phyloP scores from a whole-genome alignment of 2,888 invertebrate genomes.

The Tenthredo distinguenda region DNA sequence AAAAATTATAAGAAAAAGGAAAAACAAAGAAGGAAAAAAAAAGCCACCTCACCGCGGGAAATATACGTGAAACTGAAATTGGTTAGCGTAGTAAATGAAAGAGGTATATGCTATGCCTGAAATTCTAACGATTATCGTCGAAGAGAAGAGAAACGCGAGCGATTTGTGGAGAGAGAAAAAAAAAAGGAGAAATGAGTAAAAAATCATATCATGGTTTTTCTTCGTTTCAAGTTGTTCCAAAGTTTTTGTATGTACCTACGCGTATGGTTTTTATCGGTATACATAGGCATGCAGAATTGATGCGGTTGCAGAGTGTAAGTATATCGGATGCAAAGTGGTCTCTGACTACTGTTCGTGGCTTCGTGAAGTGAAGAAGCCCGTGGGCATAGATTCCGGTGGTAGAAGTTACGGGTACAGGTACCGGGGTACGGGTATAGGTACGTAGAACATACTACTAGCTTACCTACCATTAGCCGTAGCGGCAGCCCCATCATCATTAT shows the following conservation, averaged over 20 bases:
- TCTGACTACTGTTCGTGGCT: slow-evolving; percentile 37
- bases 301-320: slow-evolving; percentile 2
- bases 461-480: slow-evolving; percentile 47
- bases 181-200: background rate
- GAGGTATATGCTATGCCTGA: background rate
- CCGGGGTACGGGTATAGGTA: background rate
- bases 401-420: slow-evolving; percentile 2
- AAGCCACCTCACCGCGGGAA: background rate
- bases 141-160: background rate
- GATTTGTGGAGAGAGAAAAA: background rate
- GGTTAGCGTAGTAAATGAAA: background rate
- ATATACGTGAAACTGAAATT: background rate
- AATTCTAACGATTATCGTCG: background rate
- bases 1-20: background rate
- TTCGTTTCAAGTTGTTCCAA: background rate
- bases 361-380: slow-evolving; percentile 41
- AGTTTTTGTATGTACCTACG: background rate
- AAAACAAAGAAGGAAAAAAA: background rate
- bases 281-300: background rate
- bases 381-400: slow-evolving; percentile 33
- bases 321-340: slow-evolving; percentile 42
- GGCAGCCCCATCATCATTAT: slow-evolving; percentile 69
- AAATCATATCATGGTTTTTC: background rate
- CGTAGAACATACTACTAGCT: background rate
- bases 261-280: background rate